Base-by-base conservation (phyloP, 2,888 invertebrate species). In the Leucophenga maculata region DNA sequence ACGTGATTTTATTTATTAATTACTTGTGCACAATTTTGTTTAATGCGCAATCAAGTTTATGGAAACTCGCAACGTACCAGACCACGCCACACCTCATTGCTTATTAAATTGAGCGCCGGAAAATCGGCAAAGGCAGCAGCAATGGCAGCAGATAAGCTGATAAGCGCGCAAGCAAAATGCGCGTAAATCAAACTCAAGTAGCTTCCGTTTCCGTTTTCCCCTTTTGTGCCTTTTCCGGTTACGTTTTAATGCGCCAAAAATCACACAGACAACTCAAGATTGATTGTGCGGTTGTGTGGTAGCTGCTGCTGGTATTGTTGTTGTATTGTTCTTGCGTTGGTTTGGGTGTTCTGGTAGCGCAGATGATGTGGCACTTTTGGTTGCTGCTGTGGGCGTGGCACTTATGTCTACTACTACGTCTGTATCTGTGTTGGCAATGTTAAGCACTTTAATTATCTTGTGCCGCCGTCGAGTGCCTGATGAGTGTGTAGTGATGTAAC, bases 261-360 rank as follows among this genome's bases (percentile, higher is more conserved):
- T 22, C 57, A 55, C 46, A 69, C 69, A 72, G 73, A 75, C 75
- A 72, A 67, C 69, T 74, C 67, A 73, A 78, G 80, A 83, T 83
- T 81, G 82, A 80, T 78, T 78, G 72, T 74, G 82, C 69, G 77
- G 74, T 62, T 70, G 32, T 74, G 77, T 46, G 74, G 72, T 69
- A 39, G 50, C 1, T 50, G 16, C 3, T 26, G 50, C n/a, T 50
- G 16, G n/a, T n/a, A n/a, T n/a, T n/a, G n/a, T n/a, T n/a, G n/a
- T n/a, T n/a, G n/a, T n/a, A n/a, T n/a, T n/a, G n/a, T n/a, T n/a
- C n/a, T n/a, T n/a, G n/a, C n/a, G n/a, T n/a, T n/a, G n/a, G n/a
- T n/a, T 18, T 6, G 50, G 2, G 50, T 48, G 13, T 4, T 48
- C 6, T 48, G 50, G 50, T 8, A 50, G 50, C 3, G 8, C 6